These are phyloP conservation scores for Xiphydria camelus DNA, from an alignment of 2,888 invertebrate genomes.

Conservation along the genomic window DNA sequence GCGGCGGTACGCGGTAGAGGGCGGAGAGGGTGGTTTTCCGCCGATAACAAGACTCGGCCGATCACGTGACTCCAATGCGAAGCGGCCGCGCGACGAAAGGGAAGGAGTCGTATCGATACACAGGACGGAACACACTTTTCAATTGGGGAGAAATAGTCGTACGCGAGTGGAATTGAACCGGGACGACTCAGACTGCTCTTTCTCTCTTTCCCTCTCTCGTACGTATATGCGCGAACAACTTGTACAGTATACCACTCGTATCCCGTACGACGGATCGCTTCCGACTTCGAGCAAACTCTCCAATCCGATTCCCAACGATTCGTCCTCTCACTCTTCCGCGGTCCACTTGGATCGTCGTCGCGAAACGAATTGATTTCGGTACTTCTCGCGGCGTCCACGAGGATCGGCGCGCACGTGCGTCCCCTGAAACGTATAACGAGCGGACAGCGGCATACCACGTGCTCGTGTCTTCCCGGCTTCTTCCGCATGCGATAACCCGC, in stretches of 20 bases:
- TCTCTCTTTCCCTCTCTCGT: not conserved
- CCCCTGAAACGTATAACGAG: too few species aligned
- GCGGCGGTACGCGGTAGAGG: too few species aligned
- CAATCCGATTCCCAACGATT: not conserved
- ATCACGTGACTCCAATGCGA: conserved; percentile 43
- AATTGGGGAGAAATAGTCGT: conserved; percentile 36
- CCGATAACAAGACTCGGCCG: conserved; percentile 28
- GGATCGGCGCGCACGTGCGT: too few species aligned
- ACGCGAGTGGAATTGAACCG: conserved; percentile 26
- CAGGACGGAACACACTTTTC: conserved; percentile 33
- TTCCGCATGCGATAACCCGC: too few species aligned
- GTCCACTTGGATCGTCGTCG: too few species aligned
- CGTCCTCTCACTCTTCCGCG: too few species aligned
- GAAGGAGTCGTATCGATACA: conserved; percentile 33
- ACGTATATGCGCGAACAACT: not conserved
- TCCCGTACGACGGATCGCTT: too few species aligned
- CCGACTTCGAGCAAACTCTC: not conserved
- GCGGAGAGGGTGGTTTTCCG: conserved; percentile 22
- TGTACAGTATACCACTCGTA: too few species aligned
- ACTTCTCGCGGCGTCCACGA: too few species aligned
- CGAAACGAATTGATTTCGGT: too few species aligned
- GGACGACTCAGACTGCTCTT: conserved; percentile 1
- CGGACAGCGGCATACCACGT: too few species aligned
- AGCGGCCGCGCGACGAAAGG: conserved; percentile 15
- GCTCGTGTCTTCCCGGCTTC: too few species aligned